Conservation (phyloP, 1,140 invertebrate species). For the Ceratina australensis region DNA sequence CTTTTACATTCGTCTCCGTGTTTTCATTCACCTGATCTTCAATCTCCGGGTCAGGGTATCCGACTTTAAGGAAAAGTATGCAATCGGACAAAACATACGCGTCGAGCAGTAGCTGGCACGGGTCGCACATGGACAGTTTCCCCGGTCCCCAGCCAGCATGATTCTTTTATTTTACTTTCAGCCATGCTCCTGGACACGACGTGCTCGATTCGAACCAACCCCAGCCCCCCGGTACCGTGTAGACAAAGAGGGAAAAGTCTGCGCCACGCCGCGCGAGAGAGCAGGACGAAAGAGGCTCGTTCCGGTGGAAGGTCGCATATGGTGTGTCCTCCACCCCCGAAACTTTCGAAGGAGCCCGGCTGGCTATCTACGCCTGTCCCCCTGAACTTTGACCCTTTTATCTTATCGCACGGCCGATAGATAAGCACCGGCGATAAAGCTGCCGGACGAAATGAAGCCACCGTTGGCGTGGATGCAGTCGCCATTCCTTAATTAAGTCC, state of each 20-base stretch:
- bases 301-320: slow-evolving; percentile 45
- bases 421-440: slow-evolving; percentile 65
- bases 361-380: slow-evolving; percentile 65
- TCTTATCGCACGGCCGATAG: slow-evolving; percentile 75
- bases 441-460: slow-evolving; percentile 67
- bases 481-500: slow-evolving; percentile 77
- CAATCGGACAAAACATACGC: slow-evolving; percentile 56
- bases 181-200: slow-evolving; percentile 65
- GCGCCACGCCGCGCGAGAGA: slow-evolving; percentile 2
- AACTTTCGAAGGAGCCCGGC: slow-evolving; percentile 63
- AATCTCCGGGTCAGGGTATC: neutral
- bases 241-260: slow-evolving; percentile 43
- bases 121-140: slow-evolving; percentile 56
- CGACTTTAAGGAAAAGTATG: slow-evolving; percentile 32
- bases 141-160: slow-evolving; percentile 75
- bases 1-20: neutral
- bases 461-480: slow-evolving; percentile 66
- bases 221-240: slow-evolving; percentile 38
- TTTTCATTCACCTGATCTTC: neutral
- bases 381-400: slow-evolving; percentile 64
- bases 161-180: slow-evolving; percentile 78
- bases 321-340: slow-evolving; percentile 39
- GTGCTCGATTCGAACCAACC: slow-evolving; percentile 58
- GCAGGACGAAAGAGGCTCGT: slow-evolving; percentile 14
- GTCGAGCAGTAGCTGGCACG: slow-evolving; percentile 18